Base-by-base conservation (phyloP, 2,113 vertebrate genomes). In the Ochotona curzoniae region DNA sequence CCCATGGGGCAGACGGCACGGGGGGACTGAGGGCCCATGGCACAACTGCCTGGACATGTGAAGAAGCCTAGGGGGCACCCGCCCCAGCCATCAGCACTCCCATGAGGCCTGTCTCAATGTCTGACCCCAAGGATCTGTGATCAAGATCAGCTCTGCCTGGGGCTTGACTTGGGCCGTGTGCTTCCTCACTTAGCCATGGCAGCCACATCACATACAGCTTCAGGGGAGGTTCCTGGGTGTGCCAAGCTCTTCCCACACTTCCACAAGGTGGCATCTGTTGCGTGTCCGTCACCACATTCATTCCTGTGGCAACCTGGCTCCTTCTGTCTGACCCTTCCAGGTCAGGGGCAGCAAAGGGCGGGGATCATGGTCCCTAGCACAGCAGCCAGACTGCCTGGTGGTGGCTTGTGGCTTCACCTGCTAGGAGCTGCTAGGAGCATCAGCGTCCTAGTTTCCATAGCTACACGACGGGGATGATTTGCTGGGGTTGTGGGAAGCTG, bases 361-460 rank as follows among this genome's bases (percentile, higher is more conserved):
- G 35, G 21, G 47, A 1, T 57, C n/a, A 60, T 66, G 92, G 81
- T 47, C 54, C 61, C 3, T 0, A 11, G 0, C 8, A 5, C 78
- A 0, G 5, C 23, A 38, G n/a, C 35, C 75, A 54, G 51, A 17
- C 5, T 3, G 25, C 8, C 35, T 32, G 64, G 11, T 8, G 12
- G 1, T 30, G n/a, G 15, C 12, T 0, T 1, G 7, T 2, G 38
- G 26, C 21, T 44, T 60, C 14, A 51, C 7, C 10, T 7, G n/a
- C 26, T 2, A n/a, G 26, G 64, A 69, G 54, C 14, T 20, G 14
- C 13, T 17, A 17, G 17, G 12, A 13, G 1, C 30, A 44, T 26
- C 47, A 2, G 44, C 17, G 70, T 28, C 23, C 30, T 3, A 1
- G 78, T 26, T 47, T 85, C 67, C 74, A 66, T 35, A 12, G 71